Evolutionary conservation across 2,797 vertebrate species (phyloP), one percentile per base, ranked within the genome.

Genomic region (Silurus lanzhouensis): DNA sequence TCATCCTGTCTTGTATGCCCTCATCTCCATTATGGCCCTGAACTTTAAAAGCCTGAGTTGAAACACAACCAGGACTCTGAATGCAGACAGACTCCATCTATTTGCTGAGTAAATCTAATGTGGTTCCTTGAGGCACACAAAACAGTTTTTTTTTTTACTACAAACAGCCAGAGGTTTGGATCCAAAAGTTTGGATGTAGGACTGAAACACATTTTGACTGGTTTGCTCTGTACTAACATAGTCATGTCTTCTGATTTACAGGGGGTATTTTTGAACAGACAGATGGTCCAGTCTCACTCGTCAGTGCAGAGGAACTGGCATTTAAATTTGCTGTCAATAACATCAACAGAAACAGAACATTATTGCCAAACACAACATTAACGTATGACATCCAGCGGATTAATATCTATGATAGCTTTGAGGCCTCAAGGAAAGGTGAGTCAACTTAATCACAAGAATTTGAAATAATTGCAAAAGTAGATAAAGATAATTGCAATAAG

Each of bases 321-420:
- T 99, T 99, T 93, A 95, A 98, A 88, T 99, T 99, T 92, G 98
- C 98, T 4, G 98, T 99, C 92, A 99, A 98, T 90, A 99, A 98
- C 90, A 99, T 99, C 88, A 99, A 99, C 93, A 96, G 98, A 92
- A 99, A 99, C 94, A 96, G 98, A 90, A 99, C 98, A 72, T 92
- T 99, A 93, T 87, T 99, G 93, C 98, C 98, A 88, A 99, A 99
- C 94, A 99, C 98, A 17, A 99, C 98, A 9, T 91, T 99, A 81
- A 99, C 98, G 58, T 99, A 99, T 0, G 98, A 99, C 94, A 99
- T 99, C 91, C 98, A 99, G 94, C 96, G 98, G 96, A 99, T 99
- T 93, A 98, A 99, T 92, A 98, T 99, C 94, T 99, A 99, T 0
- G 98, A 99, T 95, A 99, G 98, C 93, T 99, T 99, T 87, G 98